Conservation (phyloP, 2,797 vertebrate genomes). For the Nasua narica region DNA sequence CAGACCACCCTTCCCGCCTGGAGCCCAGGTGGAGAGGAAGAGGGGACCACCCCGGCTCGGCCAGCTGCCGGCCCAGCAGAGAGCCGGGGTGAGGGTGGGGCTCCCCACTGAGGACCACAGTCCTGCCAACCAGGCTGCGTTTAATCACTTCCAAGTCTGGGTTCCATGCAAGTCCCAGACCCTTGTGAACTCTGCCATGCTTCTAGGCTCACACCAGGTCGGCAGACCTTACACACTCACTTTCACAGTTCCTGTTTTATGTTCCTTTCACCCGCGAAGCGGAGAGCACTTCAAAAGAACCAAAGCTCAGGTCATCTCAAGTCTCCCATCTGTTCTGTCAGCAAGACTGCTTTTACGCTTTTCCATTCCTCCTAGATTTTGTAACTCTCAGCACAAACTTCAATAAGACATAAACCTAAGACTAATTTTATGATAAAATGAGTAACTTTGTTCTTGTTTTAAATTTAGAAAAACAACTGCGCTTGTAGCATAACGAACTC, state of each 20-base stretch:
- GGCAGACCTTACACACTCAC: neutral
- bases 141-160: neutral
- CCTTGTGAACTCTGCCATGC: neutral
- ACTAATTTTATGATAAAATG: neutral
- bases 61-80: neutral
- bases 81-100: neutral
- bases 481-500: neutral
- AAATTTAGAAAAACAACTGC: neutral
- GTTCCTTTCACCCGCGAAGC: conserved; percentile 37
- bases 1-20: neutral
- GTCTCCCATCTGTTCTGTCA: neutral
- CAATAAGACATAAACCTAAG: neutral
- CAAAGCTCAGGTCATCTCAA: neutral
- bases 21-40: neutral
- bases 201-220: neutral
- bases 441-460: neutral
- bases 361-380: neutral
- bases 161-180: neutral
- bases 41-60: neutral
- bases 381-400: neutral
- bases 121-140: neutral
- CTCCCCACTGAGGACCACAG: neutral
- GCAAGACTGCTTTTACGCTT: neutral
- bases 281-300: conserved; percentile 38
- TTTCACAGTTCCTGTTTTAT: conserved; percentile 11